Base-by-base conservation (phyloP, 53 echinoderm and acorn worm species). In the Paracentrotus lividus region DNA sequence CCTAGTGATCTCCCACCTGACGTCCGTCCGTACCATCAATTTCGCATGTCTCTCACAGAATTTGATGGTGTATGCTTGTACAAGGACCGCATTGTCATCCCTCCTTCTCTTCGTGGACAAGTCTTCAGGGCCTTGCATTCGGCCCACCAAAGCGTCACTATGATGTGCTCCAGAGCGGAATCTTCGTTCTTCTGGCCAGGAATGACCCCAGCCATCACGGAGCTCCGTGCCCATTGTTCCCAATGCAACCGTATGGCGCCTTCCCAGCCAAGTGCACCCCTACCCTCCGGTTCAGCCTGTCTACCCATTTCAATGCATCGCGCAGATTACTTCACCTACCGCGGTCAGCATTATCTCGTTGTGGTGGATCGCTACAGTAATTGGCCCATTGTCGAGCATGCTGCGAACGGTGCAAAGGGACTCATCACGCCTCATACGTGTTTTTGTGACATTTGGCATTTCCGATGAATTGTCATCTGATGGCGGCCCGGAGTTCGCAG, bases 301-400 rank as follows among this genome's bases (percentile, higher is more conserved):
- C n/a, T n/a, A n/a, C 32, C 96, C 96, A 58, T 96, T 96, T 90
- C 93, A 96, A 34, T 94, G 88, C 57, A 86, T 96, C 21, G 77
- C 24, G 88, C 94, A 6, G 94, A 96, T 93, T 96, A 90, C 92
- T 94, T 96, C 75, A 94, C 93, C 91, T 55, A 8, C 54, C 81
- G 49, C 18, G 96, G 93, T 31, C 84, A 47, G 4, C 57, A 94
- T 78, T 95, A 95, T 88, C 47, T 95, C 12, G n/a, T n/a, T n/a
- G n/a, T n/a, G n/a, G 90, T 59, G 1, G 95, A 95, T 52, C 49
- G 94, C 61, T 94, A 95, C 93, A 93, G 86, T 56, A 95, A 95
- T 68, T 93, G 93, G 95, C 93, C 90, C 7, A 95, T 66, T 64
- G 93, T 93, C 36, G 95, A 84, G 44, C 84, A 61, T 49, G 84